Evolutionary conservation across 2,888 invertebrate species (phyloP), one percentile per base, ranked within the genome.

Genomic region (Cyclophora punctaria): DNA sequence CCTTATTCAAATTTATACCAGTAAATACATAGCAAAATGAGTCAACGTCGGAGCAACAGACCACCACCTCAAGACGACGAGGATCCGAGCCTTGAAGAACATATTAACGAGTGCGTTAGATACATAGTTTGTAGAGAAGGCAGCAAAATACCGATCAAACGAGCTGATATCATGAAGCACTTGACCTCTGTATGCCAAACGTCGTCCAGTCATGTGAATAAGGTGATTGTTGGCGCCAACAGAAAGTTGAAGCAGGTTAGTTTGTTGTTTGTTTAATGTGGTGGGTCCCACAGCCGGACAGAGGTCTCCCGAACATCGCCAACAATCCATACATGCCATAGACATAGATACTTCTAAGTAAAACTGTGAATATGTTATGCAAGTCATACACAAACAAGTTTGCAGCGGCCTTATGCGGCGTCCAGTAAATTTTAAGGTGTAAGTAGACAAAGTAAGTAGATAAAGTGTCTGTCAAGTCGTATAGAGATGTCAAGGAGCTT

Each of bases 121-220:
- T 86, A 64, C 49, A 73, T 88, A 35, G 37, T 84, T 6, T 79
- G 72, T 56, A 69, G 83, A 0, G 83, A 86, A 73, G 79, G 81
- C 20, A 83, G 83, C 54, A 87, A 87, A 65, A 65, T 78, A 46
- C 86, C 85, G 0, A 75, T 88, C 7, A 83, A 79, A 62, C 72
- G 79, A 3, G 57, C 69, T 2, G 86, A 87, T 60, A 79, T 88
- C 35, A 51, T 64, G 3, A 83, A 80, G 58, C 76, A 84, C 57
- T 59, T 88, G 3, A 63, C 48, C 43, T 67, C 60, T 41, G 64
- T 63, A 2, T 77, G 73, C 49, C 70, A 80, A 55, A 78, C 66
- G 3, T 53, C 75, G 1, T 37, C 63, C 0, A 76, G 63, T 44
- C 64, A 71, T 58, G 62, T 82, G 2, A 71, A 71, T 49, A 50